These are phyloP conservation scores for Drosophila pandora DNA, from an alignment of 1,140 invertebrate species.

Conservation along the genomic window DNA sequence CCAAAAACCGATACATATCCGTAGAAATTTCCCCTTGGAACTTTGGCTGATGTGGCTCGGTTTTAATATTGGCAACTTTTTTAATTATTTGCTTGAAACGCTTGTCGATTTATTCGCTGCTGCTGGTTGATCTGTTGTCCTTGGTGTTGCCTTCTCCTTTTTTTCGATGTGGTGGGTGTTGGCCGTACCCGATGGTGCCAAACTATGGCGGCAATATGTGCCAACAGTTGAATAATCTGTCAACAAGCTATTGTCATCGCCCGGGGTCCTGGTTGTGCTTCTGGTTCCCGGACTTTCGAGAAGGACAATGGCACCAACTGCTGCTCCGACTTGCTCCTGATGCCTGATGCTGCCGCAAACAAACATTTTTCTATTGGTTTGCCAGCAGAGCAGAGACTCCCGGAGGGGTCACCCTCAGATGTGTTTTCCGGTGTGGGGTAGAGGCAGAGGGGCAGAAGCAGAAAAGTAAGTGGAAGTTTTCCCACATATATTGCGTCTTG, in stretches of 20 bases:
- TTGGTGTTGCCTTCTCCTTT: not conserved
- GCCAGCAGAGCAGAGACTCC: conserved; percentile 31
- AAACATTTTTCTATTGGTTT: conserved; percentile 78
- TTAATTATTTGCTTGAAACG: conserved; percentile 81
- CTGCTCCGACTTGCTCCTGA: conserved; percentile 17
- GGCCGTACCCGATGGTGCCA: conserved; percentile 51
- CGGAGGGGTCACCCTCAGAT: conserved; percentile 35
- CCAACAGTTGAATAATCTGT: conserved; percentile 81
- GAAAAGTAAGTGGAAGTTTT: conserved; percentile 33
- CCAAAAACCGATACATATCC: not conserved
- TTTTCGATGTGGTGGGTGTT: conserved; percentile 31
- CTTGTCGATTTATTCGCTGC: conserved; percentile 69
- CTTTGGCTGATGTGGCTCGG: conserved; percentile 26
- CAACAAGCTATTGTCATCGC: conserved; percentile 81
- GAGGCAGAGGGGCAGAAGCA: too few relatives aligned
- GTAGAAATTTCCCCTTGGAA: not conserved
- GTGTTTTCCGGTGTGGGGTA: conserved; percentile 3
- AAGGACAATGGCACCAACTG: conserved; percentile 26
- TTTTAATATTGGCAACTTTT: conserved; percentile 83
- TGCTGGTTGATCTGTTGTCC: conserved; percentile 66
- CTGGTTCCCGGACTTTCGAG: conserved; percentile 3
- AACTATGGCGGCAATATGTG: conserved; percentile 81
- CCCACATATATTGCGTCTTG: conserved; percentile 74
- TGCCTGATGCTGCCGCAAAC: conserved; percentile 64
- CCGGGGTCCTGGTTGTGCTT: conserved; percentile 23